A percentile compares a stretch with the other conserved stretches of the same genome.
phyloP scores from a whole-genome alignment of 2,113 vertebrate genomes.

The Plectropomus leopardus region DNA sequence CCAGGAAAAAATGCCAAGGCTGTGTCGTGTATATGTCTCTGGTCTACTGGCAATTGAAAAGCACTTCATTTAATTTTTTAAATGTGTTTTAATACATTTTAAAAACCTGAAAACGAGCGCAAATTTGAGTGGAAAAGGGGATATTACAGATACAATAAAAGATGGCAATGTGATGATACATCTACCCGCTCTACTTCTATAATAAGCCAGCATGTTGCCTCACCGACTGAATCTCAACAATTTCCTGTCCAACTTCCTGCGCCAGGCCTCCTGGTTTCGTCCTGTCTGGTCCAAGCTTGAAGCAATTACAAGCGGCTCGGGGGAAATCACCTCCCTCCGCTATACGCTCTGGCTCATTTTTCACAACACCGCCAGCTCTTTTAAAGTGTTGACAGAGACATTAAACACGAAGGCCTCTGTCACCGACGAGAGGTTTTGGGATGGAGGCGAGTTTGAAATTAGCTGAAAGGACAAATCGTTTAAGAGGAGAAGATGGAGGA shows the following conservation, averaged over 20 bases:
- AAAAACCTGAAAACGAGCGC: too few species aligned
- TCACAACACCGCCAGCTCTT: conserved; percentile 73
- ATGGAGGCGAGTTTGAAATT: conserved; percentile 27
- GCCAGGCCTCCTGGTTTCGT: conserved; percentile 74
- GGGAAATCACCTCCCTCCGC: conserved; percentile 78
- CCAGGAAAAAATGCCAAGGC: too few species aligned
- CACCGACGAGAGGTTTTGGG: conserved; percentile 42
- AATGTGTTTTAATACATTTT: too few species aligned
- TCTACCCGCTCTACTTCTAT: conserved; percentile 15
- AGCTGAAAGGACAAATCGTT: background rate
- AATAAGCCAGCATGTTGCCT: conserved; percentile 50
- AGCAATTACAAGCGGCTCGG: conserved; percentile 78
- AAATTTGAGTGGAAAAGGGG: too few species aligned
- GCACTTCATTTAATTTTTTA: too few species aligned
- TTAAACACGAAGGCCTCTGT: conserved; percentile 72
- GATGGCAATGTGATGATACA: background rate
- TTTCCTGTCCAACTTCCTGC: conserved; percentile 81
- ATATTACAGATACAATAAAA: background rate
- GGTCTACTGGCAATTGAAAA: too few species aligned
- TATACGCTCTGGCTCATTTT: conserved; percentile 73
- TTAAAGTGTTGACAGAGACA: conserved; percentile 79
- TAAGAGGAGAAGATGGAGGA: conserved; percentile 22
- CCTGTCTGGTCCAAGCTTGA: conserved; percentile 80
- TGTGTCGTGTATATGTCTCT: too few species aligned
- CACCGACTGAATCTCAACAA: conserved; percentile 74